Evolutionary conservation across 2,797 vertebrate genomes (phyloP).

Genomic region (Spinus olivaceus): DNA sequence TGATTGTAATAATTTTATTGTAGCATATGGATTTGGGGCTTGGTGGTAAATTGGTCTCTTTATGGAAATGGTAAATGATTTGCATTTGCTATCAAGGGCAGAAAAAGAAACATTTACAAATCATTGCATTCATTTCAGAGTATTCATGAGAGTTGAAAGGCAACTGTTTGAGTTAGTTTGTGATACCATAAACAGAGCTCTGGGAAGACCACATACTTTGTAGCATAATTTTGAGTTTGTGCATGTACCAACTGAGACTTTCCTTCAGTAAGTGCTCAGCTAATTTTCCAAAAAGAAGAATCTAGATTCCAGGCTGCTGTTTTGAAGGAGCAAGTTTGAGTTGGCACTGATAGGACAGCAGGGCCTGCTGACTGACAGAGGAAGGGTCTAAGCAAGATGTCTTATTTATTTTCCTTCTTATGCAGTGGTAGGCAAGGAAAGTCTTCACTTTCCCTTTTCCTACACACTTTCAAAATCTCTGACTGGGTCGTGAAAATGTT

Average conservation of each 20-base stretch:
- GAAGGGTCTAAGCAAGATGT: background rate
- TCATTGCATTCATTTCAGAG: constrained; percentile 50
- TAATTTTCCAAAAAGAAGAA: background rate
- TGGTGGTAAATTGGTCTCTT: background rate
- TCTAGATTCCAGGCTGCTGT: background rate
- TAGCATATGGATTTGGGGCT: background rate
- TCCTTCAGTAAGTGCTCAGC: background rate
- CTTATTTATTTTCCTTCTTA: background rate
- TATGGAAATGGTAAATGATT: background rate
- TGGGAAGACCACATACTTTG: background rate
- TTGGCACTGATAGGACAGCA: background rate
- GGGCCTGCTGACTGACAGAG: background rate
- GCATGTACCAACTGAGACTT: background rate
- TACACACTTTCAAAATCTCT: background rate
- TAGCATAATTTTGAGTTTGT: background rate
- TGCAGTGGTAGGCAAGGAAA: background rate
- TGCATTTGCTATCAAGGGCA: constrained; percentile 19
- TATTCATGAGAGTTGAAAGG: constrained; percentile 52
- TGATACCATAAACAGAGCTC: constrained; percentile 30
- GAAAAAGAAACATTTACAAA: constrained; percentile 17
- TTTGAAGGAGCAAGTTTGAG: background rate
- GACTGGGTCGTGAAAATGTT: background rate
- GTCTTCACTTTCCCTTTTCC: background rate
- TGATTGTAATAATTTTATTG: background rate
- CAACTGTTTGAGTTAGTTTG: constrained; percentile 25